These are phyloP conservation scores for Pempheris klunzingeri DNA, from an alignment of 2,797 vertebrate genomes.

Conservation along the genomic window DNA sequence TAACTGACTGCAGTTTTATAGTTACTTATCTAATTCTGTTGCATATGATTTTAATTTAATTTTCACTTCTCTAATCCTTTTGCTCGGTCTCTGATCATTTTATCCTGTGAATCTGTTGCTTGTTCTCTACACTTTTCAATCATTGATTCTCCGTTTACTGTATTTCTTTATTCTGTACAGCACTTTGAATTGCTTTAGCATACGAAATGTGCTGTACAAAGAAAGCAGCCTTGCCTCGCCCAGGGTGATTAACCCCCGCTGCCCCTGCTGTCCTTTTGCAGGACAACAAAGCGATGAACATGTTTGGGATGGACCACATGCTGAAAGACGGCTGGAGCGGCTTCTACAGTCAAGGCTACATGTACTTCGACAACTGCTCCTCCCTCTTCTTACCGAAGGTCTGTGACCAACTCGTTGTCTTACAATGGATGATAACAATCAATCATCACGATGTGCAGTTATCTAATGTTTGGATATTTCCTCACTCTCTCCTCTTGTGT, in stretches of 20 bases:
- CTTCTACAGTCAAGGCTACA: conserved; percentile 85
- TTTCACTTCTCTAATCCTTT: too few relatives aligned
- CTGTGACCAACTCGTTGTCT: conserved; percentile 26
- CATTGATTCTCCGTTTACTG: too few relatives aligned
- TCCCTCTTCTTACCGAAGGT: conserved; percentile 91
- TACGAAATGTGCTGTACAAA: too few relatives aligned
- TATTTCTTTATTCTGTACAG: too few relatives aligned
- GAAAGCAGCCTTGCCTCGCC: too few relatives aligned
- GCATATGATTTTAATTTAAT: too few relatives aligned
- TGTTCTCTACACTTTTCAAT: too few relatives aligned
- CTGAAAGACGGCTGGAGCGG: conserved; percentile 84
- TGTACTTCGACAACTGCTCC: conserved; percentile 89
- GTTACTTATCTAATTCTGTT: too few relatives aligned
- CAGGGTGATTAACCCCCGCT: too few relatives aligned
- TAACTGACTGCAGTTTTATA: not conserved
- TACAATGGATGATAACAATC: accelerated
- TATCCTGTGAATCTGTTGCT: too few relatives aligned
- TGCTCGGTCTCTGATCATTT: too few relatives aligned
- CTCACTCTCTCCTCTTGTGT: not conserved
- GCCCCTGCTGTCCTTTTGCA: conserved; percentile 24
- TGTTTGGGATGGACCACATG: conserved; percentile 84
- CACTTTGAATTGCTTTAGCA: too few relatives aligned
- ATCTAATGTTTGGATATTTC: not conserved
- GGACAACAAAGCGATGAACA: conserved; percentile 80
- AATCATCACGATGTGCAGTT: not conserved